These are phyloP conservation scores for Mechanitis messenoides DNA, from an alignment of 2,888 invertebrate genomes.

Conservation along the genomic window DNA sequence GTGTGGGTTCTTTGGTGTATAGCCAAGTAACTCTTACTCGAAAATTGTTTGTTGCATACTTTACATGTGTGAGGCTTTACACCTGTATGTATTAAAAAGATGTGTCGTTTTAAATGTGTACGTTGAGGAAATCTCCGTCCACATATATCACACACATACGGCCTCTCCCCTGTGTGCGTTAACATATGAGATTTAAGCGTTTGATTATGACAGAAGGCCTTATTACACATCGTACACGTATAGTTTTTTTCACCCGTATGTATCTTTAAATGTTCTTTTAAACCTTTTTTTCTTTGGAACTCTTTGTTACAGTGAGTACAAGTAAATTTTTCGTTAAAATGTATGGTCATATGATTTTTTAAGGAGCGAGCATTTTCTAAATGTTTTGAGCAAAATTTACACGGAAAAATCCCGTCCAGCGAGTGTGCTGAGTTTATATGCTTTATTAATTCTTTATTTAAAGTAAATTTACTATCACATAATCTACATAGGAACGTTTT, in stretches of 20 bases:
- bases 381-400: slow-evolving; percentile 46
- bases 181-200: slow-evolving; percentile 62
- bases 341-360: slow-evolving; percentile 53
- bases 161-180: slow-evolving; percentile 62
- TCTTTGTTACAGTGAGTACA: slow-evolving; percentile 54
- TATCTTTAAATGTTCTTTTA: slow-evolving; percentile 61
- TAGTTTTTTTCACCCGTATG: slow-evolving; percentile 60
- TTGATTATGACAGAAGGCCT: slow-evolving; percentile 60
- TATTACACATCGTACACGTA: slow-evolving; percentile 50
- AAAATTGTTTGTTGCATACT: slow-evolving; percentile 60
- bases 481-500: slow-evolving; percentile 50
- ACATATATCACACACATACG: slow-evolving; percentile 62
- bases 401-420: slow-evolving; percentile 43
- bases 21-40: slow-evolving; percentile 60
- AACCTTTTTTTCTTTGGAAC: slow-evolving; percentile 56
- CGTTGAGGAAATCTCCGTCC: slow-evolving; percentile 58
- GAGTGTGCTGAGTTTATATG: slow-evolving; percentile 49
- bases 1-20: slow-evolving; percentile 65
- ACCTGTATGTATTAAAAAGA: slow-evolving; percentile 60
- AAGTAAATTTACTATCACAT: slow-evolving; percentile 46
- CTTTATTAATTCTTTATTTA: slow-evolving; percentile 54
- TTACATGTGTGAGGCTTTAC: slow-evolving; percentile 55
- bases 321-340: slow-evolving; percentile 54
- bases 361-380: slow-evolving; percentile 50
- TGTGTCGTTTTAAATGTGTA: slow-evolving; percentile 62